These are phyloP conservation scores for Phoenicopterus ruber DNA, from an alignment of 2,113 vertebrate genomes.

Conservation along the genomic window DNA sequence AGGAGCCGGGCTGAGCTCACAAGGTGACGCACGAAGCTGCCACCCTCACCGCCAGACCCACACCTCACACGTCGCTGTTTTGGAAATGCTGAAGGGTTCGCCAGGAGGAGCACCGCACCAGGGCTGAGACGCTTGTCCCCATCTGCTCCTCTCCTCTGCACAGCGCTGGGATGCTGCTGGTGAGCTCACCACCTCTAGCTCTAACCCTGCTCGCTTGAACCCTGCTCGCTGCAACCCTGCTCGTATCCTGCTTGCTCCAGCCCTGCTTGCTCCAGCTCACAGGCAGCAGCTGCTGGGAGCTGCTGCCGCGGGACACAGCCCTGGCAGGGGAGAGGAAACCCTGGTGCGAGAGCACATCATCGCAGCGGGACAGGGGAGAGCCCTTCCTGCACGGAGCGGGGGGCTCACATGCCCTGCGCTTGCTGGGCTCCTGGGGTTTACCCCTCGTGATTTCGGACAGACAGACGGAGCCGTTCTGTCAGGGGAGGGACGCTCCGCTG, in stretches of 20 bases:
- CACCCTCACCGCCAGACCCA: not conserved
- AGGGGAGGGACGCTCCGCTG: not conserved
- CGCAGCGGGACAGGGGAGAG: rapidly evolving
- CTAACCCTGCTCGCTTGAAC: not conserved
- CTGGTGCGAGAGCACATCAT: not conserved
- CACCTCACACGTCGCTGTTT: not conserved
- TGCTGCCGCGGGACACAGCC: not conserved
- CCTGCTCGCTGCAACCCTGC: not conserved
- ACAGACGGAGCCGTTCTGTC: too few species aligned
- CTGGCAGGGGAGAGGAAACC: not conserved
- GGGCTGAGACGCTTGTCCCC: not conserved
- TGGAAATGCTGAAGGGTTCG: not conserved
- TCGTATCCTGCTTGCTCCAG: not conserved
- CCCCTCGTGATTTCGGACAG: not conserved
- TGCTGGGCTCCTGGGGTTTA: not conserved
- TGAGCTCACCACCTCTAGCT: not conserved
- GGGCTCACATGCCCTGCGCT: not conserved
- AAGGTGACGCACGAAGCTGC: not conserved
- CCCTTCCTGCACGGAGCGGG: not conserved
- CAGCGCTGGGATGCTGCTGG: not conserved
- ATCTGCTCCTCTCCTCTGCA: not conserved
- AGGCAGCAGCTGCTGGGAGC: not conserved
- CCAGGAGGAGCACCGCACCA: not conserved
- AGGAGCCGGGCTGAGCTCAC: not conserved
- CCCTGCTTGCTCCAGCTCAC: not conserved